Evolutionary conservation across 1,140 invertebrate species (phyloP).

Genomic region (Bacillus rossius): DNA sequence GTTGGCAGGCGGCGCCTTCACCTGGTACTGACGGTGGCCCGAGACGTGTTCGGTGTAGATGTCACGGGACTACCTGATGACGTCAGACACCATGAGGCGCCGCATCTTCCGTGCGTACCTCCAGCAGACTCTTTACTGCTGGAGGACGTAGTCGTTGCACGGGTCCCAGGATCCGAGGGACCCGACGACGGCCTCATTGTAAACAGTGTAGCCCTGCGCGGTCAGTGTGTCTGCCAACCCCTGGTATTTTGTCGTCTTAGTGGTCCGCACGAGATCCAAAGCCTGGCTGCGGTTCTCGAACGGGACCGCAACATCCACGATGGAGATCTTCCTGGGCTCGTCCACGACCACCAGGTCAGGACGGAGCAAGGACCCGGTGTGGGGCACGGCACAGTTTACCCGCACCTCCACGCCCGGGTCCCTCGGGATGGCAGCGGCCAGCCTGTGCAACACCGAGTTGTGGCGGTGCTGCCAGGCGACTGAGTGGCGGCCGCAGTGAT

Average conservation of each 20-base stretch:
- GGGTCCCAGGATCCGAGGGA: conserved; percentile 28
- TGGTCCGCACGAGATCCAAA: conserved; percentile 2
- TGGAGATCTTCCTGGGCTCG: neutral
- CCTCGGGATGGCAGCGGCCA: conserved; percentile 13
- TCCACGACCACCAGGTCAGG: conserved; percentile 3
- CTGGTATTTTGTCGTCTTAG: conserved; percentile 26
- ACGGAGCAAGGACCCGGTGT: neutral
- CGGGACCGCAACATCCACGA: neutral
- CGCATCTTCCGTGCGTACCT: conserved; percentile 22
- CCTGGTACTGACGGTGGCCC: neutral
- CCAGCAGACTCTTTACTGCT: conserved; percentile 3
- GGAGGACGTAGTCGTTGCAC: conserved; percentile 22
- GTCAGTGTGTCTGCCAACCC: conserved; percentile 17
- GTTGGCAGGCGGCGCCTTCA: neutral
- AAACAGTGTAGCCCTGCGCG: conserved; percentile 11
- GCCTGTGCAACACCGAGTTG: conserved; percentile 13
- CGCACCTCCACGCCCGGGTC: conserved; percentile 11
- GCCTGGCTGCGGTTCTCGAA: neutral
- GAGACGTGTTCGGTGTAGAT: conserved; percentile 22
- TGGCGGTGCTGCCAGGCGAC: conserved; percentile 12
- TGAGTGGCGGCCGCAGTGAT: conserved; percentile 27
- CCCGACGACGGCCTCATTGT: conserved; percentile 26
- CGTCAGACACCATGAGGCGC: conserved; percentile 24
- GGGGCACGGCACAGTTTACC: conserved; percentile 18
- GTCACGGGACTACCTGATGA: conserved; percentile 28